Evolutionary conservation across 2,888 invertebrate genomes (phyloP).

Genomic region (Agrotis segetum): DNA sequence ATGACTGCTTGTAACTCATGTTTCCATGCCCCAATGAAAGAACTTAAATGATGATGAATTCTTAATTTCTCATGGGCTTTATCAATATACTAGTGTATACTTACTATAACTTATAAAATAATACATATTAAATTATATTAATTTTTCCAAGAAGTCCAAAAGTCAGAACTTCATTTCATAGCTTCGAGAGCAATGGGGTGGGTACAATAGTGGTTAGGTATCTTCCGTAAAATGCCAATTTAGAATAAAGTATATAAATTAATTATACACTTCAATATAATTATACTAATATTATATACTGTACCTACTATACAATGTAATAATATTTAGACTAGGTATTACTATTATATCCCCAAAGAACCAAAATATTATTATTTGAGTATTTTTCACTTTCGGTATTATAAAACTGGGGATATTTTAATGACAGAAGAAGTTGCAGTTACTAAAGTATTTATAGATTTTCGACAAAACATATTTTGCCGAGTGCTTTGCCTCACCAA

Average conservation of each 20-base stretch:
- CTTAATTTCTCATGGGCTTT: slow-evolving; percentile 16
- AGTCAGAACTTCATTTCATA: slow-evolving; percentile 22
- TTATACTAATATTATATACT: slow-evolving; percentile 36
- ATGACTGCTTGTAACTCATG: slow-evolving; percentile 14
- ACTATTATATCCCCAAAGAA: slow-evolving; percentile 22
- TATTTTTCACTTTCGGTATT: slow-evolving; percentile 11
- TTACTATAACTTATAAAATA: slow-evolving; percentile 32
- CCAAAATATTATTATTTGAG: slow-evolving; percentile 21
- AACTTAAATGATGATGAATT: slow-evolving; percentile 4
- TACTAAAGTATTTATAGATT: slow-evolving; percentile 23
- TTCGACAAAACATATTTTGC: neutral
- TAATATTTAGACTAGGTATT: slow-evolving; percentile 32
- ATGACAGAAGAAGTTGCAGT: slow-evolving; percentile 11
- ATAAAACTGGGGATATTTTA: slow-evolving; percentile 14
- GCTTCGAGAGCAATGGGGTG: slow-evolving; percentile 28
- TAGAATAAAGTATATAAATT: slow-evolving; percentile 41
- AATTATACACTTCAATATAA: slow-evolving; percentile 38
- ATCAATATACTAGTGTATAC: slow-evolving; percentile 12
- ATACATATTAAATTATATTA: slow-evolving; percentile 20
- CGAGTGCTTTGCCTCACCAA: slow-evolving; percentile 22
- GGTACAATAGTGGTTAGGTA: slow-evolving; percentile 32
- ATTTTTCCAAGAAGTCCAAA: slow-evolving; percentile 31
- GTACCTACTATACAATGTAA: slow-evolving; percentile 17
- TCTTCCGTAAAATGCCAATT: slow-evolving; percentile 46
- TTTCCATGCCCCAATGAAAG: slow-evolving; percentile 26